These are phyloP conservation scores for Benthosema pterotum DNA, from an alignment of 2,797 vertebrate species.

Conservation along the genomic window DNA sequence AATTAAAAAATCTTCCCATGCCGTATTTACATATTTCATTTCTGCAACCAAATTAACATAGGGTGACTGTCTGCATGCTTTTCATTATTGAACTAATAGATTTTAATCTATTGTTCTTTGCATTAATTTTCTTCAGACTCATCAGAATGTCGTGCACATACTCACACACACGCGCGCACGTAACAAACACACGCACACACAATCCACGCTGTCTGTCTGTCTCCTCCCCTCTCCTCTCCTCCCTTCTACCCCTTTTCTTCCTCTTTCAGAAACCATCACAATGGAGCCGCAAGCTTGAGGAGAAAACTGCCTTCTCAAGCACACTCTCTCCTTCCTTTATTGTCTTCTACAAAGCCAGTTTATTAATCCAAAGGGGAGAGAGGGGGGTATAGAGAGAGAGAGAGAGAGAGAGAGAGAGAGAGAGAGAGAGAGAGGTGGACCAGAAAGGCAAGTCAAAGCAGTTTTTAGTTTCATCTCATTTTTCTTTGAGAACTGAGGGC, in stretches of 20 bases:
- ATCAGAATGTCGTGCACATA: conserved; percentile 53
- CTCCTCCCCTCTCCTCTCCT: conserved; percentile 11
- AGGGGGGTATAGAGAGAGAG: conserved; percentile 33
- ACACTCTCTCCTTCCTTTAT: conserved; percentile 72
- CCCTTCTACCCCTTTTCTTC: conserved; percentile 50
- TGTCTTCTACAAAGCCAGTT: conserved; percentile 83
- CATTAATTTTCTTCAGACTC: conserved; percentile 64
- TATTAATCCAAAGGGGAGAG: conserved; percentile 78
- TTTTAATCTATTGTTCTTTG: conserved; percentile 76
- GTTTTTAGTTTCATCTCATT: conserved; percentile 80
- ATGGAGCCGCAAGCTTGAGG: conserved; percentile 63
- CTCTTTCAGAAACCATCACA: conserved; percentile 62
- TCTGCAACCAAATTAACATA: conserved; percentile 65
- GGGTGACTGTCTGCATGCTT: conserved; percentile 49
- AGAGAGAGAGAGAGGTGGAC: not conserved
- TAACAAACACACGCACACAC: conserved; percentile 7
- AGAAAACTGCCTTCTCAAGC: conserved; percentile 79
- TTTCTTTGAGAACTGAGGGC: conserved; percentile 83
- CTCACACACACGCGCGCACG: not conserved
- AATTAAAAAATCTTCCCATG: conserved; percentile 34
- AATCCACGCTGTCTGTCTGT: conserved; percentile 39
- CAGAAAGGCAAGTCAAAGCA: conserved; percentile 82
- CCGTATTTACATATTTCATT: conserved; percentile 69
- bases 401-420: conserved; percentile 30
- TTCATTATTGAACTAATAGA: conserved; percentile 70